Conservation (phyloP, 2,888 invertebrate species). For the Gastracanthus pulcherrimus region DNA sequence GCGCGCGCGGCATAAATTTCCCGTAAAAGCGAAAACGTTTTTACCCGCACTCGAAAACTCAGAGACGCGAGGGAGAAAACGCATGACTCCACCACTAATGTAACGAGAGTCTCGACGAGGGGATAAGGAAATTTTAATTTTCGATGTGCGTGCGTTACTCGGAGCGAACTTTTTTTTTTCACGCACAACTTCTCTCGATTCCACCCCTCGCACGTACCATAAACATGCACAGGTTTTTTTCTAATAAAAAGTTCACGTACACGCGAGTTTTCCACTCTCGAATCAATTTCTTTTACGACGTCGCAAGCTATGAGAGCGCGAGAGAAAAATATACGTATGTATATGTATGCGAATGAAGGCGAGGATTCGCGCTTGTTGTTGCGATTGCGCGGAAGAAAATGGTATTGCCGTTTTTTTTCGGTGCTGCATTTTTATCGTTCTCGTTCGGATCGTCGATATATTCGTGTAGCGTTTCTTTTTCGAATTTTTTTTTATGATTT, state of each 20-base stretch:
- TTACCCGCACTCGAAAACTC: background rate
- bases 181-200: no score
- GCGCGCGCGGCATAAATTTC: background rate
- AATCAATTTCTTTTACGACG: constrained; percentile 56
- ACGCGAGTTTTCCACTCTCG: constrained; percentile 45
- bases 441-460: background rate
- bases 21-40: background rate
- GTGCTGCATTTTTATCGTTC: background rate
- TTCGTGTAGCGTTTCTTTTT: background rate
- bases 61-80: background rate
- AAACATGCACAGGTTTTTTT: no score
- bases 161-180: constrained; percentile 14
- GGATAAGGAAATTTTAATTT: constrained; percentile 43
- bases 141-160: background rate
- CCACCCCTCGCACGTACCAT: background rate
- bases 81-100: constrained; percentile 1
- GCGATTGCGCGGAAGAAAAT: constrained; percentile 24
- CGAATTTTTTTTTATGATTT: background rate
- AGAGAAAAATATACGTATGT: constrained; percentile 49
- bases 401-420: background rate
- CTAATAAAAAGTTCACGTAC: constrained; percentile 67
- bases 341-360: no score
- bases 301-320: no score
- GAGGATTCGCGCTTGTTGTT: constrained; percentile 22
- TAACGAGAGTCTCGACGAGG: constrained; percentile 17